Conservation (phyloP, 2,888 invertebrate genomes). For the Drosophila austrosaltans region DNA sequence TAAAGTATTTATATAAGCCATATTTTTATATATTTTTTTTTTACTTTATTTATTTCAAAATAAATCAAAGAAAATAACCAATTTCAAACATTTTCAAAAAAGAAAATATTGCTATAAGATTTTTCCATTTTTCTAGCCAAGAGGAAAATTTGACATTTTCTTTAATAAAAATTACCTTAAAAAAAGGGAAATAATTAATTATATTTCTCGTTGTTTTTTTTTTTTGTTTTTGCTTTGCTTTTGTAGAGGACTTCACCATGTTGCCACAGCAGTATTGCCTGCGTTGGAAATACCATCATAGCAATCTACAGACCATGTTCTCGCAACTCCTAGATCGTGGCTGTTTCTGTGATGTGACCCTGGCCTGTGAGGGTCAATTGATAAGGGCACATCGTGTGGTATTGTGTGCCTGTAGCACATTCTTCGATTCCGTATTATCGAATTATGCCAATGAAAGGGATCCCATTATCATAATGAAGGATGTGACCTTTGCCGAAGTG, state of each 20-base stretch:
- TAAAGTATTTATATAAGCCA: too few species aligned
- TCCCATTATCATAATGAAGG: constrained; percentile 93
- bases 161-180: too few species aligned
- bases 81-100: too few species aligned
- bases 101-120: too few species aligned
- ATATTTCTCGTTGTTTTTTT: neutral
- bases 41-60: too few species aligned
- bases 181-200: neutral
- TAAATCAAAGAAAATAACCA: too few species aligned
- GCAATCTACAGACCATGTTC: constrained; percentile 95
- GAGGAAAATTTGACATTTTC: too few species aligned
- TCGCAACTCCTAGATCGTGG: constrained; percentile 93
- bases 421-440: constrained; percentile 93
- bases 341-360: constrained; percentile 94
- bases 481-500: constrained; percentile 95
- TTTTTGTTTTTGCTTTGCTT: neutral
- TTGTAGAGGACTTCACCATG: constrained; percentile 84
- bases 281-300: constrained; percentile 96
- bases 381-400: constrained; percentile 91
- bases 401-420: constrained; percentile 95
- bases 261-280: constrained; percentile 94
- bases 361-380: constrained; percentile 93
- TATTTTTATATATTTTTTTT: too few species aligned
- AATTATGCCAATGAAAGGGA: constrained; percentile 90
- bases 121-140: too few species aligned